A percentile compares a stretch with the other conserved stretches of the same genome.
phyloP scores from a whole-genome alignment of 2,888 invertebrate genomes.

The Agrochola circellaris region DNA sequence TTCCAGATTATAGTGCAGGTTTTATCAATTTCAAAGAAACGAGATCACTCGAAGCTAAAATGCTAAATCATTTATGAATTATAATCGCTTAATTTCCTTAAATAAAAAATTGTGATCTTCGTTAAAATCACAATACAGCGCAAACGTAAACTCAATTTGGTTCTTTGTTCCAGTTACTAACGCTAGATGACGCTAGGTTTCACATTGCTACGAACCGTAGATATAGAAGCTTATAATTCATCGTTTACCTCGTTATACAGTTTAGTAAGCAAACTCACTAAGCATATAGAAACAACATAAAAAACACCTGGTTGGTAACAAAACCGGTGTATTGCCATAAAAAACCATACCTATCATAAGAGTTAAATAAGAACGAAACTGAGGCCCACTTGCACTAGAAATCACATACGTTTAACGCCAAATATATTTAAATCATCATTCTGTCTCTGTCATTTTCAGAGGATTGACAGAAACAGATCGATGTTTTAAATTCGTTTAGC shows the following conservation, averaged over 20 bases:
- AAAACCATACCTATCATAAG: neutral
- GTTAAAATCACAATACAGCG: neutral
- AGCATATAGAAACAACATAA: neutral
- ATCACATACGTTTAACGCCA: too few species aligned
- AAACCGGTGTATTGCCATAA: neutral
- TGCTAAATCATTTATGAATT: neutral
- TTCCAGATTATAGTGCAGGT: neutral
- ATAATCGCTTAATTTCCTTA: too few species aligned
- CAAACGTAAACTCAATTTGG: neutral
- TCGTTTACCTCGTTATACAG: neutral
- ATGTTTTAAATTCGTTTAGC: neutral
- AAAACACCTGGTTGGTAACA: neutral
- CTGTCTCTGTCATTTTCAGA: neutral
- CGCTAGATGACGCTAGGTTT: constrained; percentile 60
- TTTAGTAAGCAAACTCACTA: neutral
- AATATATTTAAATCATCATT: neutral
- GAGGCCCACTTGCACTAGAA: neutral
- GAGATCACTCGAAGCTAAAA: neutral
- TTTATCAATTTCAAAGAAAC: neutral
- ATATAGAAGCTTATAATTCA: too few species aligned
- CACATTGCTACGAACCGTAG: neutral
- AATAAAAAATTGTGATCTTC: neutral
- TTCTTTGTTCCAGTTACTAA: constrained; percentile 31
- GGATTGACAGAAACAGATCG: neutral
- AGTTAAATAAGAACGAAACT: neutral